phyloP scores from a whole-genome alignment of 2,888 invertebrate species.

The Cylindroiulus punctatus region DNA sequence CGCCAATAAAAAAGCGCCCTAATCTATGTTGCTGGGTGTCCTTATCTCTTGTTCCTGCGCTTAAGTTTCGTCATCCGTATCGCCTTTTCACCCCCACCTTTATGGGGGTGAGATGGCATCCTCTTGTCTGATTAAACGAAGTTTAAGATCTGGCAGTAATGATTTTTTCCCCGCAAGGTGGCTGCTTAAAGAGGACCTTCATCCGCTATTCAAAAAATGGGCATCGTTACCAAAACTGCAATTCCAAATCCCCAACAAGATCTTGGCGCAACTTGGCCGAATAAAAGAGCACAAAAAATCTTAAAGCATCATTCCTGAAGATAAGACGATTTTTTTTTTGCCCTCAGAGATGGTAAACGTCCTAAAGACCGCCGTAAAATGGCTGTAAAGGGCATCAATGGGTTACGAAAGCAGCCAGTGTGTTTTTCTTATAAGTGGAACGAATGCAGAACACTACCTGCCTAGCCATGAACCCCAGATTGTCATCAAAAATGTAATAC shows the following conservation, averaged over 20 bases:
- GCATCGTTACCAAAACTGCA: not conserved
- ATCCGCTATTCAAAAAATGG: not conserved
- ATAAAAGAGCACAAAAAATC: not conserved
- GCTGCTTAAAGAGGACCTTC: not conserved
- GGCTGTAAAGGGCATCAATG: not conserved
- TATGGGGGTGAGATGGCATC: not conserved
- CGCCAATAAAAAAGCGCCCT: slow-evolving; percentile 43
- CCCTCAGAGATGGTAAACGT: not conserved
- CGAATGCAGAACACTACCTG: not conserved
- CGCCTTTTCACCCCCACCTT: not conserved
- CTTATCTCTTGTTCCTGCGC: slow-evolving; percentile 45
- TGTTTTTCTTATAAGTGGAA: no score
- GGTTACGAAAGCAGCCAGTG: not conserved
- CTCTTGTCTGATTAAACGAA: slow-evolving; percentile 3
- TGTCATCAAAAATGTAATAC: no score
- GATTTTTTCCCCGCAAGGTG: not conserved
- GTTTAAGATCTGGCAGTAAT: slow-evolving; percentile 10
- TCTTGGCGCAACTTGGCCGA: not conserved
- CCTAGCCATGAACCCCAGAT: not conserved
- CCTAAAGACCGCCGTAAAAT: not conserved
- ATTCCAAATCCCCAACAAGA: not conserved
- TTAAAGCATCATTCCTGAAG: not conserved
- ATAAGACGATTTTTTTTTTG: not conserved
- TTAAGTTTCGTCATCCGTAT: slow-evolving; percentile 18
- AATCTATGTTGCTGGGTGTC: slow-evolving; percentile 31